Evolutionary conservation across 2,888 invertebrate genomes (phyloP).

Genomic region (Arge pagana): DNA sequence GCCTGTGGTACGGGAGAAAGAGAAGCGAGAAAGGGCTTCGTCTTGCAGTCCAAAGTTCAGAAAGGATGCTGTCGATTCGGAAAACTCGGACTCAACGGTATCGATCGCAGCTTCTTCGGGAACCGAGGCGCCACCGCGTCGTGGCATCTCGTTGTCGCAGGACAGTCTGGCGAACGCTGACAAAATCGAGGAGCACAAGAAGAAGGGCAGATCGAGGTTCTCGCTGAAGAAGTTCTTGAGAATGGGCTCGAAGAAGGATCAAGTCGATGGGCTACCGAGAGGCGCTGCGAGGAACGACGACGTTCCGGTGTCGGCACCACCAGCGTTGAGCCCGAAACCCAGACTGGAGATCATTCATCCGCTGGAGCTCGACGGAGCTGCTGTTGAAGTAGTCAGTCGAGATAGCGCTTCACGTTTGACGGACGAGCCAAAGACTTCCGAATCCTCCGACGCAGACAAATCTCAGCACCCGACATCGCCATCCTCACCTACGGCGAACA

Average conservation of each 20-base stretch:
- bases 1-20: slow-evolving; percentile 74
- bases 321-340: slow-evolving; percentile 66
- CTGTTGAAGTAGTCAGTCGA: slow-evolving; percentile 75
- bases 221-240: slow-evolving; percentile 83
- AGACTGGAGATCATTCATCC: slow-evolving; percentile 88
- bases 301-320: slow-evolving; percentile 64
- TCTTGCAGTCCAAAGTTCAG: slow-evolving; percentile 68
- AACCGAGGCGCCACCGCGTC: slow-evolving; percentile 72
- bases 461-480: slow-evolving; percentile 30
- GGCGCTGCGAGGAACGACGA: slow-evolving; percentile 63
- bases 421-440: slow-evolving; percentile 46
- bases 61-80: slow-evolving; percentile 56
- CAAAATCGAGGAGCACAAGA: slow-evolving; percentile 61
- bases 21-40: slow-evolving; percentile 73
- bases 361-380: slow-evolving; percentile 80
- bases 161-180: slow-evolving; percentile 66
- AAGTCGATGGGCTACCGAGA: slow-evolving; percentile 63
- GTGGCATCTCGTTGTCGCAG: slow-evolving; percentile 75
- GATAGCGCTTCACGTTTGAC: slow-evolving; percentile 52
- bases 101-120: slow-evolving; percentile 34
- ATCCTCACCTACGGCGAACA: too few relatives aligned
- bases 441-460: slow-evolving; percentile 35
- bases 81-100: slow-evolving; percentile 27
- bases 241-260: slow-evolving; percentile 76
- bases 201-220: slow-evolving; percentile 74